Conservation (phyloP, 2,797 vertebrate species). For the Simalia tracyae region DNA sequence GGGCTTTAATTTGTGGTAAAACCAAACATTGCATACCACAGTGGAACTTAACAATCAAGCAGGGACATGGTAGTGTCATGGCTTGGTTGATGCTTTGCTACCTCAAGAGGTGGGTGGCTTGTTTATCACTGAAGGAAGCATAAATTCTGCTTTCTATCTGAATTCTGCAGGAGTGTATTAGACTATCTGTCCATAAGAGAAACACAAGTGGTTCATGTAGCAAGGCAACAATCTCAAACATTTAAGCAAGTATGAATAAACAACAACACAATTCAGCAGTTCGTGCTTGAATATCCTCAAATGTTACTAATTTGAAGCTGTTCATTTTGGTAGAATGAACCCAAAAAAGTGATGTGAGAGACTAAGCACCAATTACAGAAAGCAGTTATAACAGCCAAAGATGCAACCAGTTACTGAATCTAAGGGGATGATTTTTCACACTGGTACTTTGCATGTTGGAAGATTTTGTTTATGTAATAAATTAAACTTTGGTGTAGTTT, state of each 20-base stretch:
- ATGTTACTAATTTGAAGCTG: neutral
- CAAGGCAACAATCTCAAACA: neutral
- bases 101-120: no score
- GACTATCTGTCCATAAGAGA: neutral
- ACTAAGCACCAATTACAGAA: neutral
- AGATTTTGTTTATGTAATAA: neutral
- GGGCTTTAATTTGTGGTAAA: no score
- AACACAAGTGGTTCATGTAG: neutral
- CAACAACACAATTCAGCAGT: neutral
- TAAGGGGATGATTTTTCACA: neutral
- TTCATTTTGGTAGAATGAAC: neutral
- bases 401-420: neutral
- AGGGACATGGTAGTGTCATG: no score
- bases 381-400: neutral
- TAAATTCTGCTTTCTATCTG: neutral
- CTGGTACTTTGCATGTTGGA: neutral
- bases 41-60: no score
- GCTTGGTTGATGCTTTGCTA: no score
- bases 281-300: neutral
- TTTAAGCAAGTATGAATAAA: neutral
- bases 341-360: neutral
- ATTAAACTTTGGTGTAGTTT: neutral
- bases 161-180: neutral
- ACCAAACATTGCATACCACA: no score
- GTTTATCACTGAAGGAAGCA: no score